Conservation (phyloP, 2,888 invertebrate genomes). For the Troilus luridus region DNA sequence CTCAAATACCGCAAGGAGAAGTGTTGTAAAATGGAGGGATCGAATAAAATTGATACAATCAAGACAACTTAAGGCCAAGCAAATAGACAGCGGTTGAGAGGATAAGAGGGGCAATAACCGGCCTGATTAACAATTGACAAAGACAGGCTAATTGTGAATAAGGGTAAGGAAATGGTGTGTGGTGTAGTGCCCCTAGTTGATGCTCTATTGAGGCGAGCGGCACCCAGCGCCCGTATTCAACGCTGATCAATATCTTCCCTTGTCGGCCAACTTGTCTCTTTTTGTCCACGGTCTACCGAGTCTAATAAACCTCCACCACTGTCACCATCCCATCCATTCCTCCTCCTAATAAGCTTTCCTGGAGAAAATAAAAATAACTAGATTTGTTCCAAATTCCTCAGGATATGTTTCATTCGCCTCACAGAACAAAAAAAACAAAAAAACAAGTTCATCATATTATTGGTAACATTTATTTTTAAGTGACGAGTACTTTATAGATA, state of each 20-base stretch:
- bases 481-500: no score
- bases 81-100: background rate
- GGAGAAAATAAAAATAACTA: background rate
- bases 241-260: slow-evolving; percentile 32
- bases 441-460: background rate
- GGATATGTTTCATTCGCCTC: no score
- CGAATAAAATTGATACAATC: background rate
- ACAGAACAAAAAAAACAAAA: no score
- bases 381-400: no score
- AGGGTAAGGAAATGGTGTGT: slow-evolving; percentile 39
- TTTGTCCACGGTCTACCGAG: slow-evolving; percentile 10
- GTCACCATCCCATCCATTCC: background rate
- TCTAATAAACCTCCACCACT: slow-evolving; percentile 7
- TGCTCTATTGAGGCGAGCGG: background rate
- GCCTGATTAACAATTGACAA: slow-evolving; percentile 20
- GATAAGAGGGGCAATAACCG: background rate
- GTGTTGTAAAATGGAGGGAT: background rate
- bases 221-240: slow-evolving; percentile 27
- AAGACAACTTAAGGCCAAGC: background rate
- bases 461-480: no score
- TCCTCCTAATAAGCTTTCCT: background rate
- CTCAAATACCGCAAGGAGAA: background rate
- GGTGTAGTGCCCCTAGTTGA: background rate
- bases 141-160: slow-evolving; percentile 6
- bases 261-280: slow-evolving; percentile 37